Percentiles rank a stretch among this genome's conserved stretches.
These are phyloP conservation scores for Leucophenga montana DNA, from an alignment of 2,888 invertebrate species.

Conservation along the genomic window DNA sequence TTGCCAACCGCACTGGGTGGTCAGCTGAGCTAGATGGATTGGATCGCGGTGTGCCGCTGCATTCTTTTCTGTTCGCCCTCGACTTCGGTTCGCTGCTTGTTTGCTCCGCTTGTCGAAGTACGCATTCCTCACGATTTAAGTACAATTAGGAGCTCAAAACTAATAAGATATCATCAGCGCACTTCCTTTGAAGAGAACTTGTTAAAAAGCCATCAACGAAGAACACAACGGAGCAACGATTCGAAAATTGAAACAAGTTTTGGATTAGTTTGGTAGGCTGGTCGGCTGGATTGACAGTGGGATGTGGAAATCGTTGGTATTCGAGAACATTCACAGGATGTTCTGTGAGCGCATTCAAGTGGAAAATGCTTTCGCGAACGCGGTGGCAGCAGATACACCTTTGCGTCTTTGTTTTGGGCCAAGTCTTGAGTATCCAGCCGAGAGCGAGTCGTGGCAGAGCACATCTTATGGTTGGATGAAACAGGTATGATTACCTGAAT, in stretches of 20 bases:
- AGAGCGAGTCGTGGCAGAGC: too few species aligned
- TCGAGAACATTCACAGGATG: too few species aligned
- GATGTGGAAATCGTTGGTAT: too few species aligned
- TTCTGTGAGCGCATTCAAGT: too few species aligned
- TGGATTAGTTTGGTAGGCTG: background rate
- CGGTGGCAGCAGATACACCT: too few species aligned
- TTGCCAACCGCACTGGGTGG: conserved; percentile 19
- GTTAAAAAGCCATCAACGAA: conserved; percentile 46
- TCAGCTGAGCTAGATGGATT: background rate
- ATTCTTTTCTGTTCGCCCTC: background rate
- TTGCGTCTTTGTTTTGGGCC: too few species aligned
- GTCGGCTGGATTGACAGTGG: too few species aligned
- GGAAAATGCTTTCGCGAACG: too few species aligned
- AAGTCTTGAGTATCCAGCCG: too few species aligned
- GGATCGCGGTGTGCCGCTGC: conserved; percentile 6
- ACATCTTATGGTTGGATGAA: background rate
- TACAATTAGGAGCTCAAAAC: conserved; percentile 46
- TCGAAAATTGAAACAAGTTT: conserved; percentile 3
- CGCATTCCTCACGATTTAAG: conserved; percentile 30
- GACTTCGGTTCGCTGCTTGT: too few species aligned
- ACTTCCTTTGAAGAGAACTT: conserved; percentile 40
- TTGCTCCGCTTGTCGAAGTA: background rate
- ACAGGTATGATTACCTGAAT: background rate
- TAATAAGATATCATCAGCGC: conserved; percentile 48
- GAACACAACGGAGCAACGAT: background rate